These are phyloP conservation scores for Cremastinae sp. DNA, from an alignment of 2,888 invertebrate species.

Conservation along the genomic window DNA sequence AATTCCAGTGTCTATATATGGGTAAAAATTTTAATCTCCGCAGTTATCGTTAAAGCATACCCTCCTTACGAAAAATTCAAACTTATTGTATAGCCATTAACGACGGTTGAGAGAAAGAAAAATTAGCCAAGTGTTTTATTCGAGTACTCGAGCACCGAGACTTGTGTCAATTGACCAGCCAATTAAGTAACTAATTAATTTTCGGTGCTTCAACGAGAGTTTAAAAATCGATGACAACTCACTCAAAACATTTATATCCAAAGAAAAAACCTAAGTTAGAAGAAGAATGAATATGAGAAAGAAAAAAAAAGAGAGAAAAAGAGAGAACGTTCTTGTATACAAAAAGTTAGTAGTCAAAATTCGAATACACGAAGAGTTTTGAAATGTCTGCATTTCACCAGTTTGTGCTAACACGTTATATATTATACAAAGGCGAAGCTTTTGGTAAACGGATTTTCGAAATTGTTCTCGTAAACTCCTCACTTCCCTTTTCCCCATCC, in stretches of 20 bases:
- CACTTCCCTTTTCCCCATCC: slow-evolving; percentile 8
- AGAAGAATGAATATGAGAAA: slow-evolving; percentile 20
- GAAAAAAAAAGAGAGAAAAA: neutral
- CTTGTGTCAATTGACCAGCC: slow-evolving; percentile 14
- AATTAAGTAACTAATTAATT: slow-evolving; percentile 52
- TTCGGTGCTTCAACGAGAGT: slow-evolving; percentile 4
- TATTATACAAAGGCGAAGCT: slow-evolving; percentile 24
- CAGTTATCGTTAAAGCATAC: no score
- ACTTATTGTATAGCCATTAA: neutral
- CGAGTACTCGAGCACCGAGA: slow-evolving; percentile 20
- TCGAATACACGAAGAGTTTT: slow-evolving; percentile 20
- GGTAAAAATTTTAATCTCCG: no score
- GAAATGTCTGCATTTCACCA: slow-evolving; percentile 16
- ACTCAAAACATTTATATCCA: slow-evolving; percentile 39
- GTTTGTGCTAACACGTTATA: slow-evolving; percentile 6
- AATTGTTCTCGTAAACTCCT: slow-evolving; percentile 24
- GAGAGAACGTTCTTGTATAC: slow-evolving; percentile 24
- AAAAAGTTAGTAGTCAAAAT: no score
- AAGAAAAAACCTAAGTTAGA: no score
- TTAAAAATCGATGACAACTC: slow-evolving; percentile 37
- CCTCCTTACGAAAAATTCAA: slow-evolving; percentile 1
- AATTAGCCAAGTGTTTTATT: slow-evolving; percentile 13
- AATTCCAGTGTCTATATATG: no score
- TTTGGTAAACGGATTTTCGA: slow-evolving; percentile 48
- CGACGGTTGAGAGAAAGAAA: slow-evolving; percentile 12